Percentiles rank a stretch among this genome's conserved stretches.
These are phyloP conservation scores for Galeruca laticollis DNA, from an alignment of 2,888 invertebrate species.

Conservation along the genomic window DNA sequence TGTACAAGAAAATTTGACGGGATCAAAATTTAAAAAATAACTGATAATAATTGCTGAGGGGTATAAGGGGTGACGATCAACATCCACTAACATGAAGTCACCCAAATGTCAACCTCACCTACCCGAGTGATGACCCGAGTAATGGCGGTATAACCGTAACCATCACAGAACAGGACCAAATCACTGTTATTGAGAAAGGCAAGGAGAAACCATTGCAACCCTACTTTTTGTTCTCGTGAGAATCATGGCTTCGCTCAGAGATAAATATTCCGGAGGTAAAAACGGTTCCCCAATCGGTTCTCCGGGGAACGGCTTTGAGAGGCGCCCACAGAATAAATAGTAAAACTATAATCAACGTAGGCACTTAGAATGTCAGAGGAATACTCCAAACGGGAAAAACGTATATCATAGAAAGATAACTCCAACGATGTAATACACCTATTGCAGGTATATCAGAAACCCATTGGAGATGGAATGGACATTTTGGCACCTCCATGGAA, in stretches of 20 bases:
- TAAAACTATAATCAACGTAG: background rate
- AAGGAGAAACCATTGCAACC: constrained; percentile 1
- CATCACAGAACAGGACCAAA: too few relatives aligned
- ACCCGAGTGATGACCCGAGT: too few relatives aligned
- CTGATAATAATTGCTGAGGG: too few relatives aligned
- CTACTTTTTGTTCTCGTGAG: background rate
- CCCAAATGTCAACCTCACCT: too few relatives aligned
- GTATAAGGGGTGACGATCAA: background rate
- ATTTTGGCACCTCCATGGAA: background rate
- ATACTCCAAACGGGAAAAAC: background rate
- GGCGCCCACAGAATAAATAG: constrained; percentile 10
- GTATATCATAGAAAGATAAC: constrained; percentile 2
- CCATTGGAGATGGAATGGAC: constrained; percentile 7
- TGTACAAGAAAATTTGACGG: too few relatives aligned
- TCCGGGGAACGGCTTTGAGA: too few relatives aligned
- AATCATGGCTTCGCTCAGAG: constrained; percentile 1
- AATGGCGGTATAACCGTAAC: constrained; percentile 1
- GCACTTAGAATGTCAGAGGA: too few relatives aligned
- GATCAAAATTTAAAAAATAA: too few relatives aligned
- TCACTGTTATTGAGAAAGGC: constrained; percentile 13
- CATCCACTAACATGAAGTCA: background rate
- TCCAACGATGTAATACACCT: constrained; percentile 10
- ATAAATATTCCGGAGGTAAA: background rate
- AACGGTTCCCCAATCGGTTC: too few relatives aligned
- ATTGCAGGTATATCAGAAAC: constrained; percentile 7